Percentiles rank a stretch among this genome's conserved stretches.
These are phyloP conservation scores for Rhyacichthys aspro DNA, from an alignment of 2,797 vertebrate species.

Conservation along the genomic window DNA sequence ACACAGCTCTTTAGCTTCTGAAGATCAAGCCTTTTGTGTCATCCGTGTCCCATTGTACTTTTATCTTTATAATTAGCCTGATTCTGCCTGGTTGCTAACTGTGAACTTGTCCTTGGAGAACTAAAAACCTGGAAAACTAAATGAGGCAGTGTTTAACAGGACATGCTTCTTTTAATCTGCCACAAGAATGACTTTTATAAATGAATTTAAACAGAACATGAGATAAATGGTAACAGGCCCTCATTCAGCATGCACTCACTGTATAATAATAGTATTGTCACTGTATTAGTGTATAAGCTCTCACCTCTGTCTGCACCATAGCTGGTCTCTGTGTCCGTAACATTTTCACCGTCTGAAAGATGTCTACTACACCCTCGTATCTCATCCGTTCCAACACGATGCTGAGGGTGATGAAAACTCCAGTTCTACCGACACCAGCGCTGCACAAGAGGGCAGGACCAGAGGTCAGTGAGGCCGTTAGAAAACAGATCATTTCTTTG, in stretches of 20 bases:
- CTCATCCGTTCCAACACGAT: constrained; percentile 99
- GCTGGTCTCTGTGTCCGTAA: constrained; percentile 97
- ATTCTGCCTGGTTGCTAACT: not conserved
- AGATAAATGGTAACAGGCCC: not conserved
- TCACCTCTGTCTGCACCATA: constrained; percentile 99
- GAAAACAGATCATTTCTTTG: not conserved
- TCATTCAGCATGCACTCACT: too few relatives aligned
- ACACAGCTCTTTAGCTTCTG: constrained; percentile 27
- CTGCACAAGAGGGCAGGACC: constrained; percentile 70
- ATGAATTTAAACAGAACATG: not conserved
- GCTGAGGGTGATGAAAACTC: constrained; percentile 99
- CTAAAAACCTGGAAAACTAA: constrained; percentile 2
- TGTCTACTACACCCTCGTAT: constrained; percentile 99
- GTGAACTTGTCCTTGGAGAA: not conserved
- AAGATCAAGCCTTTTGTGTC: not conserved
- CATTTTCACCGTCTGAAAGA: constrained; percentile 99
- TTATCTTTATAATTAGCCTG: constrained; percentile 1
- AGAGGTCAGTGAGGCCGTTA: constrained; percentile 13
- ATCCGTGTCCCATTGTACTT: constrained; percentile 7
- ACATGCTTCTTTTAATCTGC: not conserved
- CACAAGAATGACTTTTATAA: not conserved
- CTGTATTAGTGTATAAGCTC: constrained; percentile 17
- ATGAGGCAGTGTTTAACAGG: not conserved
- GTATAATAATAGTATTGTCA: not conserved
- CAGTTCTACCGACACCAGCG: constrained; percentile 96